Conservation (phyloP, 2,113 vertebrate species). For the Caracal caracal region DNA sequence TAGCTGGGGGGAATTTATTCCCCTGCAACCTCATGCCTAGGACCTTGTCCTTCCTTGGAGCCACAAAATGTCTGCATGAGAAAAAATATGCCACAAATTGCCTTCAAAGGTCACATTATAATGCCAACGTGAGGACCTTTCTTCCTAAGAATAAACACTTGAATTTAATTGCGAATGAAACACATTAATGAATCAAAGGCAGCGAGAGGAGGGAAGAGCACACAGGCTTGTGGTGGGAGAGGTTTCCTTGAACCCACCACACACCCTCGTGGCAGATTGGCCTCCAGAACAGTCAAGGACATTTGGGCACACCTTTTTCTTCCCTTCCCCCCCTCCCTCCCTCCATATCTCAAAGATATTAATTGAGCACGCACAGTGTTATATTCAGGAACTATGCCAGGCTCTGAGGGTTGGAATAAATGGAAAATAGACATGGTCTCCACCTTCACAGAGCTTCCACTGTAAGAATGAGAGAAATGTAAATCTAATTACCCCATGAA, state of each 20-base stretch:
- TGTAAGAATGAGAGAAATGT: neutral
- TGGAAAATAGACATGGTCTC: neutral
- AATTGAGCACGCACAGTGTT: neutral
- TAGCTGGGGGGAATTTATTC: neutral
- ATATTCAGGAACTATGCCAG: neutral
- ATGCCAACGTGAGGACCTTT: neutral
- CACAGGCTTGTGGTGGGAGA: neutral
- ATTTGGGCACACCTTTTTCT: neutral
- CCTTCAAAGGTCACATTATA: neutral
- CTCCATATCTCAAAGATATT: neutral
- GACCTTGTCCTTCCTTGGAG: neutral
- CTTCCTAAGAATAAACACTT: neutral
- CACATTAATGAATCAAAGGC: neutral
- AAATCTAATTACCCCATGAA: neutral
- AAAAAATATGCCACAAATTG: neutral
- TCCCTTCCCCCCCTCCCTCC: neutral
- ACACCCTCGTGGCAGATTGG: neutral
- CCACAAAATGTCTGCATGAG: neutral
- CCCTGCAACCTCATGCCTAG: neutral
- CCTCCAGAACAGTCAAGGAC: neutral
- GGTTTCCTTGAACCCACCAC: neutral
- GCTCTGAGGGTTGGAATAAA: neutral
- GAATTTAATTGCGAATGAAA: slow-evolving; percentile 8
- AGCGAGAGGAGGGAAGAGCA: neutral
- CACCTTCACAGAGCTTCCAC: neutral